Evolutionary conservation across 2,113 vertebrate genomes (phyloP).

Genomic region (Planiliza haematocheilus): DNA sequence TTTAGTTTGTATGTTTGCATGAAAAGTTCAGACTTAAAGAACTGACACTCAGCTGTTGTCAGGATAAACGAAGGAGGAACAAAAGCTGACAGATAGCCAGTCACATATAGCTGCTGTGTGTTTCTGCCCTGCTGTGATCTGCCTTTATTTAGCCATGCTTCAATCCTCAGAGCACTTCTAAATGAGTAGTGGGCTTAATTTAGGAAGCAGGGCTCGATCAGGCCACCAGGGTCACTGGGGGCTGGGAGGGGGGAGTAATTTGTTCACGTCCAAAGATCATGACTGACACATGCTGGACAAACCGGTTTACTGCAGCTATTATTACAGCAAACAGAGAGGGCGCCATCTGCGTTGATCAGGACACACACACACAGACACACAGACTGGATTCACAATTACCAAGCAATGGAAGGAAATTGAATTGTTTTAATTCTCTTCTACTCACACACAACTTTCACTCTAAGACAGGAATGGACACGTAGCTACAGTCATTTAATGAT

Average conservation of each 20-base stretch:
- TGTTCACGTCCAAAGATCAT: not conserved
- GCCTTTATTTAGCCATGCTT: slow-evolving; percentile 58
- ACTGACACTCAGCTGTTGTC: not conserved
- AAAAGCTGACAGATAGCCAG: not conserved
- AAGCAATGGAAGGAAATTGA: not conserved
- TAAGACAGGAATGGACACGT: not conserved
- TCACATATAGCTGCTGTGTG: not conserved
- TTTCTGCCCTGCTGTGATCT: not conserved
- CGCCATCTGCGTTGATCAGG: not conserved
- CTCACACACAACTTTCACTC: not conserved
- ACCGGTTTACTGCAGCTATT: slow-evolving; percentile 27
- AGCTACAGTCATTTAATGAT: slow-evolving; percentile 17
- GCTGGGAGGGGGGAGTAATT: too few relatives aligned
- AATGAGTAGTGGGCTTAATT: slow-evolving; percentile 55
- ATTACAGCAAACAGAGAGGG: not conserved
- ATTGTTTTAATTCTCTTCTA: slow-evolving; percentile 6
- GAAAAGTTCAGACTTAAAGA: not conserved
- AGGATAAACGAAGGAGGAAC: not conserved
- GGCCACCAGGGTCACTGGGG: slow-evolving; percentile 59
- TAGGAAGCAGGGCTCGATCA: slow-evolving; percentile 41
- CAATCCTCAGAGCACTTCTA: slow-evolving; percentile 45
- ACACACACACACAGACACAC: not conserved
- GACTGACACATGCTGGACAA: slow-evolving; percentile 45
- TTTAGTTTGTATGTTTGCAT: not conserved
- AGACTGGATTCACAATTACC: too few relatives aligned